Evolutionary conservation across 2,888 invertebrate genomes (phyloP).

Genomic region (Masnerella sp.): DNA sequence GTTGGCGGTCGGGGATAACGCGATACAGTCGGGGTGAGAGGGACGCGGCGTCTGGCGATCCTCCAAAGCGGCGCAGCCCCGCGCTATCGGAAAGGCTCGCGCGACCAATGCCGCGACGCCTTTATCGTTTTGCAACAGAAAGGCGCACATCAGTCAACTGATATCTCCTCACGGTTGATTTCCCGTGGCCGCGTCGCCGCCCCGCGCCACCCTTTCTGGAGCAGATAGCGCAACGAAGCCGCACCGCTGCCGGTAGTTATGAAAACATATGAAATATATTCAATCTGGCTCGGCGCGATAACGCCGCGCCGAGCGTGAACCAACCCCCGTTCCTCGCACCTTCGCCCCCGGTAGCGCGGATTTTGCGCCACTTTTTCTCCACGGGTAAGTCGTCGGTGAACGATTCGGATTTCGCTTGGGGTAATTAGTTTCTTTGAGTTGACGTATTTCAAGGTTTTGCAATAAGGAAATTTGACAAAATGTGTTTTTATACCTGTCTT

Average conservation of each 20-base stretch:
- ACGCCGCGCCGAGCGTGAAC: conserved; percentile 63
- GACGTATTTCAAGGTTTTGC: no score
- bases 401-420: neutral
- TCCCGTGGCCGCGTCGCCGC: conserved; percentile 76
- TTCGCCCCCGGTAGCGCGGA: conserved; percentile 30
- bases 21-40: conserved; percentile 44
- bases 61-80: conserved; percentile 46
- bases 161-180: conserved; percentile 79
- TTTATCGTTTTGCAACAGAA: conserved; percentile 78
- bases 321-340: conserved; percentile 51
- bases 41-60: conserved; percentile 56
- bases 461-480: no score
- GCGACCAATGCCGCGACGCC: conserved; percentile 77
- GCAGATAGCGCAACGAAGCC: conserved; percentile 63
- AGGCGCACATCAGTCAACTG: conserved; percentile 78
- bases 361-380: conserved; percentile 40
- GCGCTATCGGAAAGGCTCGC: conserved; percentile 75
- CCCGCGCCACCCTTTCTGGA: conserved; percentile 44
- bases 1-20: conserved; percentile 50
- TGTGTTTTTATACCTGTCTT: no score
- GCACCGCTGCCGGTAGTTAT: conserved; percentile 72
- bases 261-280: conserved; percentile 77
- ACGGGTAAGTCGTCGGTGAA: conserved; percentile 10
- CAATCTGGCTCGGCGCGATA: conserved; percentile 61
- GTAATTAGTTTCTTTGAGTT: conserved; percentile 8